Conservation (phyloP, 2,797 vertebrate genomes). For the Melanotaenia parkinsoni region DNA sequence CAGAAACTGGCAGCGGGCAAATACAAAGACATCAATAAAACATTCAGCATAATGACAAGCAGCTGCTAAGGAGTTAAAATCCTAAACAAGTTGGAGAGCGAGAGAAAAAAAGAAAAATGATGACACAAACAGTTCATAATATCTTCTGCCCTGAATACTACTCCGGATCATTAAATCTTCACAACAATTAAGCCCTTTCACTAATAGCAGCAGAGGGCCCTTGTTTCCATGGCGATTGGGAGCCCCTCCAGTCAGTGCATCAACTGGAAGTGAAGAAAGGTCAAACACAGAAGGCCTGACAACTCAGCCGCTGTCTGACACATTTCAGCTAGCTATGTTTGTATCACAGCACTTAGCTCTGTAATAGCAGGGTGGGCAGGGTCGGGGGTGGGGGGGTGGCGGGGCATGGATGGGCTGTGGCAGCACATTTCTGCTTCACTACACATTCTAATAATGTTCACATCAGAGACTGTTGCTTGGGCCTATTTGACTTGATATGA, state of each 20-base stretch:
- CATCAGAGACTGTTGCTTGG: slow-evolving; percentile 93
- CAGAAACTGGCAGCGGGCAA: slow-evolving; percentile 3
- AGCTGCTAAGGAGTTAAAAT: slow-evolving; percentile 73
- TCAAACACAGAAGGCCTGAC: slow-evolving; percentile 97
- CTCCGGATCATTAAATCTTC: slow-evolving; percentile 99
- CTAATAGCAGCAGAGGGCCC: slow-evolving; percentile 91
- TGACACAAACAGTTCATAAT: slow-evolving; percentile 98
- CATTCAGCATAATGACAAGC: slow-evolving; percentile 23
- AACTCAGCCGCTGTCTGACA: slow-evolving; percentile 97
- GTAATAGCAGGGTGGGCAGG: slow-evolving; percentile 93
- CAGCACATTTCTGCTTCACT: slow-evolving; percentile 93
- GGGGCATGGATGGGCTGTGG: slow-evolving; percentile 58
- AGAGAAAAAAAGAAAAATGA: slow-evolving; percentile 78
- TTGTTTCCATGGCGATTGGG: slow-evolving; percentile 95
- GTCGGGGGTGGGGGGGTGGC: slow-evolving; percentile 52
- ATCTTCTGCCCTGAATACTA: slow-evolving; percentile 96
- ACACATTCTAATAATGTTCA: slow-evolving; percentile 96
- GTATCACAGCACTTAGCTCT: slow-evolving; percentile 97
- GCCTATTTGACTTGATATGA: slow-evolving; percentile 73
- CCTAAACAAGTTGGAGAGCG: slow-evolving; percentile 82
- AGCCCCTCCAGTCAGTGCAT: slow-evolving; percentile 93
- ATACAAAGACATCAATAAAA: slow-evolving; percentile 23
- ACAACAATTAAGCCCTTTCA: slow-evolving; percentile 99
- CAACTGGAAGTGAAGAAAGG: slow-evolving; percentile 96
- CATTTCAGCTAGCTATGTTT: slow-evolving; percentile 95